A percentile compares a stretch with the other conserved stretches of the same genome.
Conservation (phyloP, 2,797 vertebrate genomes). For the Glossophaga mutica region DNA sequence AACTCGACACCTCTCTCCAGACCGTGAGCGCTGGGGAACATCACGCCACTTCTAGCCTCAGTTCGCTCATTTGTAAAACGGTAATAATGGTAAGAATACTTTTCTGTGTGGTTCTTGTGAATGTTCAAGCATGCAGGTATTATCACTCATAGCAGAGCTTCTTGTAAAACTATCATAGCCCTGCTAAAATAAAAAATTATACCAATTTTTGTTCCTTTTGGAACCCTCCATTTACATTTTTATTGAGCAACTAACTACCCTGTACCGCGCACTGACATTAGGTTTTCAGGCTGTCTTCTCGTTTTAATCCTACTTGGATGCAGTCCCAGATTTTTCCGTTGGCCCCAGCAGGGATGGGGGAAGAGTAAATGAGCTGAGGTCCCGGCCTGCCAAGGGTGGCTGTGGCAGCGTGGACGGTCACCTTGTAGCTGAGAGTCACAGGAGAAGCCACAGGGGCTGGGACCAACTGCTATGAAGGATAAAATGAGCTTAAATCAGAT, state of each 20-base stretch:
- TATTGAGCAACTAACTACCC: constrained; percentile 6
- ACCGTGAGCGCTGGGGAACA: neutral
- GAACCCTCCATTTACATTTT: neutral
- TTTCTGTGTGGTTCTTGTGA: neutral
- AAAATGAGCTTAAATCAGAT: neutral
- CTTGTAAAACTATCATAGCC: neutral
- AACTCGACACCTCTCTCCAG: neutral
- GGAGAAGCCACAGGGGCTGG: neutral
- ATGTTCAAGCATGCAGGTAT: neutral
- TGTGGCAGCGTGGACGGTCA: neutral
- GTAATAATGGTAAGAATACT: neutral
- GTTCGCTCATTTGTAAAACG: neutral
- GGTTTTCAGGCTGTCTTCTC: neutral
- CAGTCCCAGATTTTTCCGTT: neutral
- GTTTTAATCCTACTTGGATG: neutral
- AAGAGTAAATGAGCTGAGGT: neutral
- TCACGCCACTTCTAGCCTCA: neutral
- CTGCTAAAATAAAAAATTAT: neutral
- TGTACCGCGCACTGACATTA: neutral
- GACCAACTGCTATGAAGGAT: neutral
- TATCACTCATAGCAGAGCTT: neutral
- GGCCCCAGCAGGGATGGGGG: too few species aligned
- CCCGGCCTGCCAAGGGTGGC: neutral
- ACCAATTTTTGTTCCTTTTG: neutral
- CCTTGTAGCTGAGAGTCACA: neutral